These are phyloP conservation scores for Halictus rubicundus DNA, from an alignment of 1,140 invertebrate species.

Conservation along the genomic window DNA sequence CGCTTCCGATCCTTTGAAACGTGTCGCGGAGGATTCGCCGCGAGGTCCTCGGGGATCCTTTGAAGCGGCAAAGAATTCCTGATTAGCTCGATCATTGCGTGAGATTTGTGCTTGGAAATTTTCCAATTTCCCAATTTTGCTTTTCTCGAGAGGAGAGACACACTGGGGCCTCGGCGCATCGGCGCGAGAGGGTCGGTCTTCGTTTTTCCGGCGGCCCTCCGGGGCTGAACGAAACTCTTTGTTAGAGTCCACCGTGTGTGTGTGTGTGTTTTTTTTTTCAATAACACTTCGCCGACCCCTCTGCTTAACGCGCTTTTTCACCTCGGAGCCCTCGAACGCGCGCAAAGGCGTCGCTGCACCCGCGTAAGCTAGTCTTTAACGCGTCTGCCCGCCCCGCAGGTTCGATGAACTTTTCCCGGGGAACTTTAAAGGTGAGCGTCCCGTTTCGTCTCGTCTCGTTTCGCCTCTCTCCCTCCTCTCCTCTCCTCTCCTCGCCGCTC, in stretches of 20 bases:
- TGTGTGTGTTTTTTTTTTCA: too few species aligned
- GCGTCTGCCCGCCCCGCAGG: conserved; percentile 40
- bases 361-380: conserved; percentile 58
- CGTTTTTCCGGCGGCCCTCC: neutral
- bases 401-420: conserved; percentile 55
- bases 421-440: conserved; percentile 54
- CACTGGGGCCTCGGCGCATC: neutral
- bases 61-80: neutral
- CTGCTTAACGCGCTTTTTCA: conserved; percentile 57
- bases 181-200: conserved; percentile 25
- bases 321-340: conserved; percentile 53
- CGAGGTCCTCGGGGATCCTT: neutral
- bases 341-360: conserved; percentile 45
- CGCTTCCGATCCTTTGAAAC: too few species aligned
- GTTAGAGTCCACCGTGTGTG: conserved; percentile 42
- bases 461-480: neutral
- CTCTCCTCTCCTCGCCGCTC: neutral
- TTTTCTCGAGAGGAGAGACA: neutral
- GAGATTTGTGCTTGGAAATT: neutral
- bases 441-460: conserved; percentile 11
- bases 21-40: too few species aligned
- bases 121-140: conserved; percentile 19
- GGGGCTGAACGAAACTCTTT: conserved; percentile 46
- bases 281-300: conserved; percentile 57
- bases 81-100: neutral